phyloP scores from a whole-genome alignment of 2,888 invertebrate species.

The Megalurothrips usitatus region DNA sequence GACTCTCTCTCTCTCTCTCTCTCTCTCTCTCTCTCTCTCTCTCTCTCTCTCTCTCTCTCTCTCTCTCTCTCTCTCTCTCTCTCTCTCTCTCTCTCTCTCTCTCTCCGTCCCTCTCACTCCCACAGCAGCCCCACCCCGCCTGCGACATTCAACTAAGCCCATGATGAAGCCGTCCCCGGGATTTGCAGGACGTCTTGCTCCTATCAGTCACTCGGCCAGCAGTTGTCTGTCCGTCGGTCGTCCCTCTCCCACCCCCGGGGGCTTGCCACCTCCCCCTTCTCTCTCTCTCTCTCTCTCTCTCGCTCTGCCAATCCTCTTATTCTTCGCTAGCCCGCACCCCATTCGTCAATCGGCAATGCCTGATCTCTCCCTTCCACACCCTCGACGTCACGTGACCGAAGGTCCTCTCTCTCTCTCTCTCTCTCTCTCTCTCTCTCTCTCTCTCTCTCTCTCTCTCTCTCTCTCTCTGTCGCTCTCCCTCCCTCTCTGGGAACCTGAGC shows the following conservation, averaged over 20 bases:
- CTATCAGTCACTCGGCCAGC: conserved; percentile 16
- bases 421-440: too few relatives aligned
- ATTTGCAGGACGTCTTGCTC: conserved; percentile 24
- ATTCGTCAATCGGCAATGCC: conserved; percentile 1
- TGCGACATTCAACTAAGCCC: conserved; percentile 13
- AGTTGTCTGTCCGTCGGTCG: neutral
- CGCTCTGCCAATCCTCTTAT: neutral
- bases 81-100: neutral
- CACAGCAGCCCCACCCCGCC: neutral
- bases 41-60: conserved; percentile 23
- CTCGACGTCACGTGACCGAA: too few relatives aligned
- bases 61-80: conserved; percentile 6
- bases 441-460: too few relatives aligned
- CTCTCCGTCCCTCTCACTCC: conserved; percentile 31
- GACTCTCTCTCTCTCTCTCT: neutral
- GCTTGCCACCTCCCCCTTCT: neutral
- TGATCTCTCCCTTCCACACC: neutral
- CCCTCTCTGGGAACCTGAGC: too few relatives aligned
- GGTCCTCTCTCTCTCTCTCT: too few relatives aligned
- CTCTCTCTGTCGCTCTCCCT: too few relatives aligned
- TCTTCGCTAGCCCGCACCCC: conserved; percentile 32
- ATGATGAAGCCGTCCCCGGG: conserved; percentile 4
- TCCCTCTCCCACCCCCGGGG: conserved; percentile 25
- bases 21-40: neutral
- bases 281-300: neutral